A percentile compares a stretch with the other conserved stretches of the same genome.
phyloP scores from a whole-genome alignment of 2,113 vertebrate genomes.

The Saguinus midas region DNA sequence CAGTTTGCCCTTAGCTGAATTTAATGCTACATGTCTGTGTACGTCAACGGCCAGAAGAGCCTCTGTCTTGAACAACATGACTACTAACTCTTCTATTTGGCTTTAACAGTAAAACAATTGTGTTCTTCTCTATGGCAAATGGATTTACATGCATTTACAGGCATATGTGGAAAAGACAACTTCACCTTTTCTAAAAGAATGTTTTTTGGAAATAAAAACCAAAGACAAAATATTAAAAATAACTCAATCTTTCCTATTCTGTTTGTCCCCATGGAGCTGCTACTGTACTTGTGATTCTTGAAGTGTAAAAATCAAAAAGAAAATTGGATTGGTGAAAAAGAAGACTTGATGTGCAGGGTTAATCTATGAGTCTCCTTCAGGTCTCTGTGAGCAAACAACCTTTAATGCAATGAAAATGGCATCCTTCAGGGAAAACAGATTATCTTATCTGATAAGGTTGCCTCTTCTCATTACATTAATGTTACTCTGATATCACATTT shows the following conservation, averaged over 20 bases:
- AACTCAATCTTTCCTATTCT: neutral
- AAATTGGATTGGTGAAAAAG: neutral
- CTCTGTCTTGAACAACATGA: neutral
- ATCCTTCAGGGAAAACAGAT: slow-evolving; percentile 43
- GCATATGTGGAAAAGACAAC: neutral
- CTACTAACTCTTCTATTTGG: neutral
- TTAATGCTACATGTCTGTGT: neutral
- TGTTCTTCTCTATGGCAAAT: neutral
- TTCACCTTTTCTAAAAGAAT: neutral
- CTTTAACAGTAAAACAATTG: slow-evolving; percentile 9
- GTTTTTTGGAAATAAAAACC: slow-evolving; percentile 15
- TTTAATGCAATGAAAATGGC: slow-evolving; percentile 13
- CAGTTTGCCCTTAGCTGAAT: neutral
- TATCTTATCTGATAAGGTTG: slow-evolving; percentile 25
- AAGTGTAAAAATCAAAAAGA: slow-evolving; percentile 14
- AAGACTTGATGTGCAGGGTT: neutral
- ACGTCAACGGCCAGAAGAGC: neutral
- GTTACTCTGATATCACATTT: neutral
- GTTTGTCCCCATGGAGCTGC: neutral
- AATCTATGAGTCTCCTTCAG: neutral
- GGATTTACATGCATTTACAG: neutral
- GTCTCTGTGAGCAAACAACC: neutral
- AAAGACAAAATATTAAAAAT: neutral
- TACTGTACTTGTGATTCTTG: neutral
- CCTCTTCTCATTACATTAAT: slow-evolving; percentile 10